phyloP scores from a whole-genome alignment of 2,797 vertebrate genomes.

The Chelidonichthys spinosus region DNA sequence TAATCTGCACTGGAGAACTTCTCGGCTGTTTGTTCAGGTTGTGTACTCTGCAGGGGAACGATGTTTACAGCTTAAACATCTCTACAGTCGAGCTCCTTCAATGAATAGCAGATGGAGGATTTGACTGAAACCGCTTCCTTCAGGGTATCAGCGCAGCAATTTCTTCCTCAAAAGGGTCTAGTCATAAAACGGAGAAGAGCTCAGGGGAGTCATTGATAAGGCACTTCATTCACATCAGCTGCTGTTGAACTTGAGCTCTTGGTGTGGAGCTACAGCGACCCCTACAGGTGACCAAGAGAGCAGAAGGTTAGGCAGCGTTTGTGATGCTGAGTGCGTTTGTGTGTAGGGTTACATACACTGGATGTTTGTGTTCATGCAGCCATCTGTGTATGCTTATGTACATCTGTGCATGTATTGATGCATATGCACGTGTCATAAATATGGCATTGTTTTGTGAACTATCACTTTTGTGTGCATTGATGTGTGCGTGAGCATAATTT shows the following conservation, averaged over 20 bases:
- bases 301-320: not conserved
- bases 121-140: constrained; percentile 8
- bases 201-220: constrained; percentile 61
- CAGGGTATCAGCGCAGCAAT: constrained; percentile 21
- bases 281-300: constrained; percentile 68
- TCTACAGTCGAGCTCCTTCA: constrained; percentile 12
- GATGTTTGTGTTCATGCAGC: not conserved
- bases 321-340: not conserved
- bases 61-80: constrained; percentile 21
- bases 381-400: not conserved
- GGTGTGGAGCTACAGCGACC: constrained; percentile 76
- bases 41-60: not conserved
- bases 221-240: constrained; percentile 47
- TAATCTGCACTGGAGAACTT: not conserved
- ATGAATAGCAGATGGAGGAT: constrained; percentile 24
- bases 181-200: constrained; percentile 58
- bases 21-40: not conserved
- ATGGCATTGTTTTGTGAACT: not conserved
- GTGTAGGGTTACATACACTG: not conserved
- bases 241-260: constrained; percentile 50
- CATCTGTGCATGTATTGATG: constrained; percentile 9
- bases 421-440: constrained; percentile 22
- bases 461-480: not conserved
- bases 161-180: constrained; percentile 36
- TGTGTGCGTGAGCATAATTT: not conserved